phyloP scores from a whole-genome alignment of 2,797 vertebrate genomes.

The Cynodonichthys magdalenae region DNA sequence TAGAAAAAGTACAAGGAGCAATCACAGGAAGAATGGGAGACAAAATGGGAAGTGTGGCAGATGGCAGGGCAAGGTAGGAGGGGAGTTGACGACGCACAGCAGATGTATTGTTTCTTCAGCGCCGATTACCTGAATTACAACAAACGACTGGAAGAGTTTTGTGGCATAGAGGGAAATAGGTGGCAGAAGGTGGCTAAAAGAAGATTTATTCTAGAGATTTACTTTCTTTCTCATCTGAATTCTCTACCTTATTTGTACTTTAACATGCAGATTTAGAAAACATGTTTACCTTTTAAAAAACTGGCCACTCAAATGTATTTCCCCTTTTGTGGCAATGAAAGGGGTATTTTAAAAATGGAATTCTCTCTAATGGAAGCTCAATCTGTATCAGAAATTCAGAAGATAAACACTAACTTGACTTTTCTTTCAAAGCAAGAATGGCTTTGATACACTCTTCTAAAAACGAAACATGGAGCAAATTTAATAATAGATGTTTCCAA shows the following conservation, averaged over 20 bases:
- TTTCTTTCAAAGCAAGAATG: slow-evolving; percentile 47
- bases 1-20: slow-evolving; percentile 64
- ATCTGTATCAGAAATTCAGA: slow-evolving; percentile 12
- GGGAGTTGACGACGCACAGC: slow-evolving; percentile 26
- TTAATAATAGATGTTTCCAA: slow-evolving; percentile 51
- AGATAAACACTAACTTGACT: slow-evolving; percentile 12
- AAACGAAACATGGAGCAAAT: slow-evolving; percentile 46
- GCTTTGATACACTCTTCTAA: slow-evolving; percentile 50
- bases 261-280: slow-evolving; percentile 24
- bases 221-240: slow-evolving; percentile 6
- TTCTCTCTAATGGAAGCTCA: slow-evolving; percentile 27
- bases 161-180: slow-evolving; percentile 20
- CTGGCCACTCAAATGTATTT: slow-evolving; percentile 7
- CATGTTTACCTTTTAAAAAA: slow-evolving; percentile 15
- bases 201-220: slow-evolving; percentile 29
- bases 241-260: background rate
- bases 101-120: slow-evolving; percentile 45
- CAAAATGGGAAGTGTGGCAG: slow-evolving; percentile 30
- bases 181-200: slow-evolving; percentile 23
- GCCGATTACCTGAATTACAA: slow-evolving; percentile 53
- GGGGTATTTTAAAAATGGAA: slow-evolving; percentile 21
- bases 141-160: slow-evolving; percentile 39
- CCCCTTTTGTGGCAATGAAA: background rate
- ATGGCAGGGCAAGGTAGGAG: slow-evolving; percentile 33
- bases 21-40: slow-evolving; percentile 41